A percentile compares a stretch with the other conserved stretches of the same genome.
phyloP scores from a whole-genome alignment of 2,797 vertebrate genomes.

The Oryzias sinensis region DNA sequence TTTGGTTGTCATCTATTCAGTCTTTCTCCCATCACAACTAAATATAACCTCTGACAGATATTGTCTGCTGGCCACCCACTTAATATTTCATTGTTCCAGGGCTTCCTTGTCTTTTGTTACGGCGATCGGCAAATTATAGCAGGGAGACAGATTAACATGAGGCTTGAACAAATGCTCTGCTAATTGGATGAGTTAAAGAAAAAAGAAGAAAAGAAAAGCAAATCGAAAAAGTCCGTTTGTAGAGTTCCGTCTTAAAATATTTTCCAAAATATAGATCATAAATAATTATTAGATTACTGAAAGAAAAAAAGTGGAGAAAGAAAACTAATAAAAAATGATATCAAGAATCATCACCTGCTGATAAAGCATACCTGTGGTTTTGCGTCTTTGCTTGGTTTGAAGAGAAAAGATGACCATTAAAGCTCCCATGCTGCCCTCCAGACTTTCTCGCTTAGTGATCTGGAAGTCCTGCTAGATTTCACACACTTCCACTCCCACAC shows the following conservation, averaged over 20 bases:
- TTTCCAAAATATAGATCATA: constrained; percentile 19
- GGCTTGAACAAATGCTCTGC: constrained; percentile 9
- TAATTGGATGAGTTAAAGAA: neutral
- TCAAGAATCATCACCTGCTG: neutral
- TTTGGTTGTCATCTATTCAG: constrained; percentile 46
- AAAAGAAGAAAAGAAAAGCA: constrained; percentile 45
- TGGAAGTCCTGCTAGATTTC: constrained; percentile 65
- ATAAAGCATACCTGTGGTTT: constrained; percentile 66
- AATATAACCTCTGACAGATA: constrained; percentile 67
- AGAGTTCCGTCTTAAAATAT: constrained; percentile 30
- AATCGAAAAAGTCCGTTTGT: constrained; percentile 44
- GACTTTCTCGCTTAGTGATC: constrained; percentile 55
- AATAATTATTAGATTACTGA: constrained; percentile 43
- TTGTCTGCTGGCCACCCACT: constrained; percentile 42
- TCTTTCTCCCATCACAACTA: constrained; percentile 56
- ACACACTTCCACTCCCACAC: constrained; percentile 55
- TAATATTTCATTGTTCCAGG: constrained; percentile 58
- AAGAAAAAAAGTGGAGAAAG: constrained; percentile 12
- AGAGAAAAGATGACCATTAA: constrained; percentile 75
- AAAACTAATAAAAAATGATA: neutral
- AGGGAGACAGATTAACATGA: constrained; percentile 37
- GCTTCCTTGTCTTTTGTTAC: constrained; percentile 41
- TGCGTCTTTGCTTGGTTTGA: constrained; percentile 71
- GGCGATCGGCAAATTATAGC: constrained; percentile 37
- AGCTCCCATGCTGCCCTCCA: constrained; percentile 62